Evolutionary conservation across 2,888 invertebrate species (phyloP), one percentile per base, ranked within the genome.

Genomic region (Melieria omissa): DNA sequence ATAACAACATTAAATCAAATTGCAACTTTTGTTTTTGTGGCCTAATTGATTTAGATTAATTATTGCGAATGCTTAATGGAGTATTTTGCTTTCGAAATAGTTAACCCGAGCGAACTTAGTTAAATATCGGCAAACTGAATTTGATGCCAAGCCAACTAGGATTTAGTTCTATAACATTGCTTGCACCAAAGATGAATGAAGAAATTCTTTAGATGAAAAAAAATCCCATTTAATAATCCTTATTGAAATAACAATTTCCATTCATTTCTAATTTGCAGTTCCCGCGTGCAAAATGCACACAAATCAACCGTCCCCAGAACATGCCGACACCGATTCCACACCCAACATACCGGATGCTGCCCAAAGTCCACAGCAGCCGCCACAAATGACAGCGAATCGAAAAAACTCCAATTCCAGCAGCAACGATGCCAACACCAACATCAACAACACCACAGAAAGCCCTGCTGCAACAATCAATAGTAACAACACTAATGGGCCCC

Each of bases 231-330:
- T 14, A 12, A 9, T 41, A 60, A 47, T 60, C 41, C 29, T 42
- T 16, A 29, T 4, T 12, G 14, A 14, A 41, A 60, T 14, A 5
- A 47, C 29, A 29, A 29, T 29, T 29, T 29, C 2, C 29, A 29
- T 29, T 29, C 1, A 29, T 29, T 29, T 29, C 29, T 29, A 29
- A 29, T 29, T 79, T 83, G 14, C 75, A 83, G 84, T 81, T 80
- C 78, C 83, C 82, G 79, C 80, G 78, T 81, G 81, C 80, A 83
- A 80, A 77, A 86, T 86, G 86, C 85, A 82, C 80, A 83, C 83
- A 74, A 83, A 81, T 75, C 84, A 85, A 78, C 82, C 84, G 81
- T 85, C 85, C 79, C 81, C 85, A 68, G 81, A 82, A 75, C 77
- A 80, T 61, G 76, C 75, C 54, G 58, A 64, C 45, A 49, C 52